A percentile compares a stretch with the other conserved stretches of the same genome.
phyloP scores from a whole-genome alignment of 2,888 invertebrate species.

The Drosophila leonis region DNA sequence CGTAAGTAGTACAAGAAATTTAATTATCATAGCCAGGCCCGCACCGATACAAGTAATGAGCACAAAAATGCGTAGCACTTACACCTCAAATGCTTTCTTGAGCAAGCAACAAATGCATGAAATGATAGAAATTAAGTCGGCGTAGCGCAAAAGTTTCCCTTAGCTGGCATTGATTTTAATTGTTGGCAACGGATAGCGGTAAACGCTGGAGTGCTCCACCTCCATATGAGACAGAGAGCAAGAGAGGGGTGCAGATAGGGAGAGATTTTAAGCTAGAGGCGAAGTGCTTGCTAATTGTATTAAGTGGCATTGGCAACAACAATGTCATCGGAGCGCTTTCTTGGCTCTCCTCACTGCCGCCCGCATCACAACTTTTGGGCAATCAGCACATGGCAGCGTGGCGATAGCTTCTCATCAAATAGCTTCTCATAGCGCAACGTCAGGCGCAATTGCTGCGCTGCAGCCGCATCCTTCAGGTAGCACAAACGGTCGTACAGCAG shows the following conservation, averaged over 20 bases:
- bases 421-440: constrained; percentile 87
- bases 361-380: constrained; percentile 86
- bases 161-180: constrained; percentile 72
- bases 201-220: constrained; percentile 6
- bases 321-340: constrained; percentile 13
- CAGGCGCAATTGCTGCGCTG: constrained; percentile 82
- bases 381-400: constrained; percentile 88
- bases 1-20: constrained; percentile 44
- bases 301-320: constrained; percentile 37
- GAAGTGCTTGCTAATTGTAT: constrained; percentile 65
- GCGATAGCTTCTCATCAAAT: constrained; percentile 88
- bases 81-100: constrained; percentile 39
- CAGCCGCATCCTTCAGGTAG: constrained; percentile 84
- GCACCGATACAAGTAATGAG: constrained; percentile 53
- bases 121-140: constrained; percentile 40
- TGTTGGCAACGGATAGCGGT: constrained; percentile 58
- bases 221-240: not conserved
- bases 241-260: not conserved
- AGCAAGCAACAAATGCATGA: constrained; percentile 32
- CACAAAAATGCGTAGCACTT: constrained; percentile 58
- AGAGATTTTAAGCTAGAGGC: constrained; percentile 32
- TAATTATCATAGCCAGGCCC: constrained; percentile 51
- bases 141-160: constrained; percentile 35
- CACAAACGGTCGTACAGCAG: constrained; percentile 87
- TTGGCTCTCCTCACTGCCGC: not conserved